Percentiles rank a stretch among this genome's conserved stretches.
Evolutionary conservation across 2,797 vertebrate genomes (phyloP).

Genomic region (Rhyacichthys aspro): DNA sequence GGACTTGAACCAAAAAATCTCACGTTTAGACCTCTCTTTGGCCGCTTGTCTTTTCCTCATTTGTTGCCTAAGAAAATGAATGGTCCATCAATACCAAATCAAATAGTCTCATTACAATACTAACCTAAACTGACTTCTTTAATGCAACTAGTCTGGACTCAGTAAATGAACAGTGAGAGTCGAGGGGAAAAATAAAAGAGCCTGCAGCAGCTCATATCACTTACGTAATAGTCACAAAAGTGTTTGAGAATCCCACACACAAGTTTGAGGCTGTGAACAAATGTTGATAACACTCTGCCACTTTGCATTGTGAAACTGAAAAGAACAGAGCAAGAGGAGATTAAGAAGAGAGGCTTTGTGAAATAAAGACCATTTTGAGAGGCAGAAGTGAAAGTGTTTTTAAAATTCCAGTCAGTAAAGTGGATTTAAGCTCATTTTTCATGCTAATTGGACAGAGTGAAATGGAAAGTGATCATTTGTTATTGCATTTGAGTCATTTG

Average conservation of each 20-base stretch:
- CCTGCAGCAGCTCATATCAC: slow-evolving; percentile 33
- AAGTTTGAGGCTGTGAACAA: slow-evolving; percentile 32
- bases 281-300: slow-evolving; percentile 15
- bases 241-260: slow-evolving; percentile 21
- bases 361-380: slow-evolving; percentile 7
- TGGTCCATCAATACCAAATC: no score
- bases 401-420: slow-evolving; percentile 36
- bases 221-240: slow-evolving; percentile 24
- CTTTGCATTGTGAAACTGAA: slow-evolving; percentile 10
- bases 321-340: slow-evolving; percentile 16
- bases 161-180: slow-evolving; percentile 18
- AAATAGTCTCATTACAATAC: no score
- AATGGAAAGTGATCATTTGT: slow-evolving; percentile 33
- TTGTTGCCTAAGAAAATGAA: no score
- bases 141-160: slow-evolving; percentile 20
- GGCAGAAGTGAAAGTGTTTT: slow-evolving; percentile 14
- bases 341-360: slow-evolving; percentile 15
- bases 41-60: no score
- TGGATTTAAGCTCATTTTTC: slow-evolving; percentile 45
- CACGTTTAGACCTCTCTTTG: no score
- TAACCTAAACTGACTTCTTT: no score
- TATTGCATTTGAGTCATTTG: slow-evolving; percentile 19
- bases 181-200: slow-evolving; percentile 37
- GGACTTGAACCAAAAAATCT: no score
- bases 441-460: slow-evolving; percentile 25